Conservation (phyloP, 2,888 invertebrate species). For the Hedya salicella region DNA sequence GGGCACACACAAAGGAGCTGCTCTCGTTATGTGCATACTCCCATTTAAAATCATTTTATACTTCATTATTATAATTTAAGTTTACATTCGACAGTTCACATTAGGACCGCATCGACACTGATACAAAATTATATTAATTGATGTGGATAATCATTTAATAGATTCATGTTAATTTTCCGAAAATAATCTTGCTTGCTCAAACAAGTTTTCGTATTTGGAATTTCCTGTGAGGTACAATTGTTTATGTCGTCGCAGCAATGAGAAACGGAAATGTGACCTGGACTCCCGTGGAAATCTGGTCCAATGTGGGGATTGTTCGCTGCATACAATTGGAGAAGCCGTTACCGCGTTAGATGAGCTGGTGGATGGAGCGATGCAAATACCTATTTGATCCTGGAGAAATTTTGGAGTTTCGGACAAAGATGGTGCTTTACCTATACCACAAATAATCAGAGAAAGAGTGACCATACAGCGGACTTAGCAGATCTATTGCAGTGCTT, state of each 20-base stretch:
- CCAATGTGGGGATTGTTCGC: neutral
- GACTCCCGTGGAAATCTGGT: neutral
- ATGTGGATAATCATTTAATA: conserved; percentile 32
- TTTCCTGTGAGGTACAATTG: conserved; percentile 68
- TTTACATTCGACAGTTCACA: conserved; percentile 46
- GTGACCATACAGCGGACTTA: neutral
- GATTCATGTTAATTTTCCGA: conserved; percentile 30
- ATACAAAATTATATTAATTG: conserved; percentile 25
- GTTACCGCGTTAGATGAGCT: neutral
- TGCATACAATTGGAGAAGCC: neutral
- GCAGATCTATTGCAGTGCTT: neutral
- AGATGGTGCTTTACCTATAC: neutral
- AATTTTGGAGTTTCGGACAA: conserved; percentile 1
- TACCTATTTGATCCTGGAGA: conserved; percentile 19
- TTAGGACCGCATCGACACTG: conserved; percentile 33
- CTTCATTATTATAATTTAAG: conserved; percentile 60
- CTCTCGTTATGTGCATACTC: conserved; percentile 76
- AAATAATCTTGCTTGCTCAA: conserved; percentile 49
- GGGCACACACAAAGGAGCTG: conserved; percentile 75
- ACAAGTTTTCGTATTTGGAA: conserved; percentile 66
- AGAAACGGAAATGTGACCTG: conserved; percentile 21
- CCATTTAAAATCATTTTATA: conserved; percentile 66
- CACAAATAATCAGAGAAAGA: neutral
- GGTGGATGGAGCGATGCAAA: conserved; percentile 25
- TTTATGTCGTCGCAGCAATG: conserved; percentile 53